These are phyloP conservation scores for Nebria ingens DNA, from an alignment of 1,140 invertebrate species.

Conservation along the genomic window DNA sequence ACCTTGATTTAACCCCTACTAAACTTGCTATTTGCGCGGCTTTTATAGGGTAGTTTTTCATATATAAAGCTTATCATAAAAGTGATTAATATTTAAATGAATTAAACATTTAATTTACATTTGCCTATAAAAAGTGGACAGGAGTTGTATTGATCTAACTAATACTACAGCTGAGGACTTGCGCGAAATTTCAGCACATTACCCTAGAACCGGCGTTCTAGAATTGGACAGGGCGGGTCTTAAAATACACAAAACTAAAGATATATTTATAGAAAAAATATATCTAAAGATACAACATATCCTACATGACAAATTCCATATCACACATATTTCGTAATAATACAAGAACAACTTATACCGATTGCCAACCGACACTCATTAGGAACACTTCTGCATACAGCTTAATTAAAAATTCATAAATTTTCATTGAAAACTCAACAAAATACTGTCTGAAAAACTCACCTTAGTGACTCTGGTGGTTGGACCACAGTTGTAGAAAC, in stretches of 20 bases:
- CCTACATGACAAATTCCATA: too few relatives aligned
- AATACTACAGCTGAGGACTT: constrained; percentile 1
- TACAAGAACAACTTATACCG: neutral
- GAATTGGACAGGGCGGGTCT: neutral
- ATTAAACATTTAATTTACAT: neutral
- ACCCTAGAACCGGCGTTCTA: neutral
- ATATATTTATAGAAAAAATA: constrained; percentile 1
- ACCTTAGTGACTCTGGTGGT: neutral
- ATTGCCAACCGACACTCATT: neutral
- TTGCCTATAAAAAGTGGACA: neutral
- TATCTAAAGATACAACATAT: too few relatives aligned
- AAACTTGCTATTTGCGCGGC: too few relatives aligned
- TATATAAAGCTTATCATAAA: too few relatives aligned
- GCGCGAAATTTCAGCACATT: neutral
- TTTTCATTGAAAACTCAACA: neutral
- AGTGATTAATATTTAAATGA: too few relatives aligned
- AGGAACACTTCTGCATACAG: neutral
- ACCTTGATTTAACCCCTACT: too few relatives aligned
- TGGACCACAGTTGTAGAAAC: neutral
- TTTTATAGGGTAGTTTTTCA: too few relatives aligned
- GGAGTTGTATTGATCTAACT: constrained; percentile 1
- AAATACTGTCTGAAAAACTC: neutral
- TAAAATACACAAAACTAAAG: constrained; percentile 4
- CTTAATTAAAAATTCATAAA: neutral
- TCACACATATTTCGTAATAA: neutral